phyloP scores from a whole-genome alignment of 2,888 invertebrate species.

The Dasypolia templi region DNA sequence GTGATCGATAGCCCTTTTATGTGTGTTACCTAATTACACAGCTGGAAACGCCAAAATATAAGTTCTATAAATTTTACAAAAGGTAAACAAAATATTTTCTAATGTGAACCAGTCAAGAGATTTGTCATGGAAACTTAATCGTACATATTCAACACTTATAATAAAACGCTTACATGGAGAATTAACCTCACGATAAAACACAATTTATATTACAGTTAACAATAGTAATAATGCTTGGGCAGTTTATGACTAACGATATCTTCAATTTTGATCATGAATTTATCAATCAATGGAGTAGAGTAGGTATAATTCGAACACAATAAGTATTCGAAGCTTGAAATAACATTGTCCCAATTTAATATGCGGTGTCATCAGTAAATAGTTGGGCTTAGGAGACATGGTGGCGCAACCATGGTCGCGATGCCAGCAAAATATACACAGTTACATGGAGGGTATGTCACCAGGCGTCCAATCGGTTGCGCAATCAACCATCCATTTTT shows the following conservation, averaged over 20 bases:
- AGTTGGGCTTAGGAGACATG: neutral
- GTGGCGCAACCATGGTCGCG: too few species aligned
- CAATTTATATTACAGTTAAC: conserved; percentile 39
- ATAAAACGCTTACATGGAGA: conserved; percentile 64
- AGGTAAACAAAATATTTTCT: neutral
- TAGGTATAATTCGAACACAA: conserved; percentile 16
- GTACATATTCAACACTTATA: conserved; percentile 35
- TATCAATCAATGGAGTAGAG: conserved; percentile 28
- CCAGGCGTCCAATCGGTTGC: neutral
- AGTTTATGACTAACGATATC: conserved; percentile 22
- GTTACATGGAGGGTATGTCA: neutral
- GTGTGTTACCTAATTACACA: neutral
- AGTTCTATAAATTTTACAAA: neutral
- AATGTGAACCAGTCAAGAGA: neutral
- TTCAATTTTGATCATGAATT: conserved; percentile 4
- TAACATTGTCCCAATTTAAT: conserved; percentile 52
- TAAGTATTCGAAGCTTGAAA: conserved; percentile 12
- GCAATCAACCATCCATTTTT: neutral
- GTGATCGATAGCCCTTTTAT: neutral
- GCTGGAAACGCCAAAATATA: neutral
- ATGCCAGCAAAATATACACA: neutral
- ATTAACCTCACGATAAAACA: conserved; percentile 60
- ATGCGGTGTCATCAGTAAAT: neutral
- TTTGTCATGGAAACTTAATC: conserved; percentile 60
- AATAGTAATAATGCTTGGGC: conserved; percentile 43